phyloP scores from a whole-genome alignment of 2,888 invertebrate species.

The Cataglyphis altisquamis region DNA sequence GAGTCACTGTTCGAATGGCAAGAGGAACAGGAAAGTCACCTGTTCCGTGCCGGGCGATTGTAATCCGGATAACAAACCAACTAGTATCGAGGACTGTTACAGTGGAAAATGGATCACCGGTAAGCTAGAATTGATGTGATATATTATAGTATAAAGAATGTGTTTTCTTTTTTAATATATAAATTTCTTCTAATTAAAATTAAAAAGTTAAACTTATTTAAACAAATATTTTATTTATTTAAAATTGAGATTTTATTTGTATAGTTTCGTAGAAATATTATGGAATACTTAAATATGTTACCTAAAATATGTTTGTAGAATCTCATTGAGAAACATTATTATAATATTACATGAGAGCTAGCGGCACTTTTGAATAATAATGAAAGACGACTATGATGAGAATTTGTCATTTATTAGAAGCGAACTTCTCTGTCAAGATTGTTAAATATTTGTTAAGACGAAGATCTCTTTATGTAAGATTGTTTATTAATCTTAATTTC shows the following conservation, averaged over 20 bases:
- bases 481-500: conserved; percentile 31
- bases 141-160: not conserved
- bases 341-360: not conserved
- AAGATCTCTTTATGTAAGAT: not conserved
- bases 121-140: conserved; percentile 53
- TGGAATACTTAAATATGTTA: not conserved
- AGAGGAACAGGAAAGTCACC: conserved; percentile 78
- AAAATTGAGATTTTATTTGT: not conserved
- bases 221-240: not conserved
- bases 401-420: not conserved
- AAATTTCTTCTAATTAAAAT: not conserved
- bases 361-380: not conserved
- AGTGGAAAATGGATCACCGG: conserved; percentile 82
- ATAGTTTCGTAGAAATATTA: not conserved
- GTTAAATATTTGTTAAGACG: not conserved
- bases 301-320: not conserved
- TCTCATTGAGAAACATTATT: not conserved
- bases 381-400: not conserved
- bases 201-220: not conserved
- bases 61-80: conserved; percentile 77
- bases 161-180: not conserved
- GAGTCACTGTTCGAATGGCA: conserved; percentile 79
- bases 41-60: conserved; percentile 81
- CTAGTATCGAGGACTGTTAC: conserved; percentile 77
- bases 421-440: not conserved